Evolutionary conservation across 2,797 vertebrate genomes (phyloP).

Genomic region (Myotis planiceps): DNA sequence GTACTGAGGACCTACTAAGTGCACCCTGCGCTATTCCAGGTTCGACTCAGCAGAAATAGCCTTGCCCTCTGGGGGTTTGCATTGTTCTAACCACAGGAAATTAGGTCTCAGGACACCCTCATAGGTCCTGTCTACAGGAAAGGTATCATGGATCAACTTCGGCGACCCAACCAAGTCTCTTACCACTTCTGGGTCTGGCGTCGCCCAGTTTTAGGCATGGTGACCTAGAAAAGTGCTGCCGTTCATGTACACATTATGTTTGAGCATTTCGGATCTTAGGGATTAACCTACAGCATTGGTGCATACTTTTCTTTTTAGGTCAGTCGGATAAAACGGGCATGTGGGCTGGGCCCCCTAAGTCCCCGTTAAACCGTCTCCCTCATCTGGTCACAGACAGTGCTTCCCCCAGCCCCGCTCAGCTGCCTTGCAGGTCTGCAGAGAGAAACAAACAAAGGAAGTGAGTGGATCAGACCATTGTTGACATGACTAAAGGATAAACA

Average conservation of each 20-base stretch:
- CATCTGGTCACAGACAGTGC: background rate
- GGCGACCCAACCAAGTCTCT: background rate
- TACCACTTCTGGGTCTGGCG: background rate
- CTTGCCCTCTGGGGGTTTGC: background rate
- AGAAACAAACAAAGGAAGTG: background rate
- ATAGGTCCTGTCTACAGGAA: background rate
- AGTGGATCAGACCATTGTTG: background rate
- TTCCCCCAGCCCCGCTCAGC: background rate
- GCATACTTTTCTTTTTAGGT: conserved; percentile 59
- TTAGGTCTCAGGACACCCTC: background rate
- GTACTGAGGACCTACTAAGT: background rate
- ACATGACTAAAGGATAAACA: background rate
- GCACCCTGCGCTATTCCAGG: accelerated
- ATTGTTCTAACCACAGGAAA: background rate
- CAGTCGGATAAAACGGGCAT: conserved; percentile 53
- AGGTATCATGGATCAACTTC: background rate
- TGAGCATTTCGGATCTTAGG: background rate
- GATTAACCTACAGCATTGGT: conserved; percentile 38
- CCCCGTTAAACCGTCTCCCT: conserved; percentile 1
- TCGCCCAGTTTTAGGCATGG: background rate
- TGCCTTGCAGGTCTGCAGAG: background rate
- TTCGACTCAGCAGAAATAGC: background rate
- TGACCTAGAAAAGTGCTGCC: background rate
- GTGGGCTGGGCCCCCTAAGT: background rate
- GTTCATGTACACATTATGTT: background rate